phyloP scores from a whole-genome alignment of 2,113 vertebrate genomes.

The Pelecanus crispus region DNA sequence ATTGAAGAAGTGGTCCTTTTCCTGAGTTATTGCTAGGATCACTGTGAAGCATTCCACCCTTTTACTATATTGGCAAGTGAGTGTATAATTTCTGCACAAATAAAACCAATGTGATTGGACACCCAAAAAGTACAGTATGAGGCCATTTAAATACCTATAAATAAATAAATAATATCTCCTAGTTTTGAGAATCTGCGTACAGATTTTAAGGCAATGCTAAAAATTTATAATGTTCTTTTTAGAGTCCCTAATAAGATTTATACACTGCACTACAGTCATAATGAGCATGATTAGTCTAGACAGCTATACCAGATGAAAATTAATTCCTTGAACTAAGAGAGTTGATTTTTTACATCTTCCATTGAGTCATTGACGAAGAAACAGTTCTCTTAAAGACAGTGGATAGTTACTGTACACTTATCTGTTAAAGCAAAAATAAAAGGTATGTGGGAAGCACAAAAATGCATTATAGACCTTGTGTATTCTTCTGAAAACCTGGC shows the following conservation, averaged over 20 bases:
- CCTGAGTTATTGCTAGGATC: constrained; percentile 62
- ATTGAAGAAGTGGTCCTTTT: constrained; percentile 75
- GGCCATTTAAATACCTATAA: neutral
- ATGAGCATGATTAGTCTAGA: constrained; percentile 60
- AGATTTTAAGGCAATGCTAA: neutral
- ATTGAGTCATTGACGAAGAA: constrained; percentile 30
- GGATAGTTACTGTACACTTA: constrained; percentile 35
- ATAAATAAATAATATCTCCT: neutral
- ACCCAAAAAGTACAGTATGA: neutral
- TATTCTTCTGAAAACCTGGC: neutral
- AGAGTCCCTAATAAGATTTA: constrained; percentile 60
- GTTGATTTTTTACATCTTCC: constrained; percentile 49
- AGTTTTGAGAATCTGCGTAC: neutral
- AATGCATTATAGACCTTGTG: neutral
- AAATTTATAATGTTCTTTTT: constrained; percentile 12
- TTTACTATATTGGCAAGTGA: constrained; percentile 36
- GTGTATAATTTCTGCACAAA: constrained; percentile 54
- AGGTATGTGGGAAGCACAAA: neutral
- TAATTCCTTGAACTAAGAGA: constrained; percentile 57
- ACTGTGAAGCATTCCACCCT: constrained; percentile 61
- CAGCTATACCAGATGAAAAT: constrained; percentile 62
- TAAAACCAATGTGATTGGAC: neutral
- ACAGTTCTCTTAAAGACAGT: neutral
- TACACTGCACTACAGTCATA: constrained; percentile 10
- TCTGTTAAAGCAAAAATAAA: constrained; percentile 14